Percentiles rank a stretch among this genome's conserved stretches.
Evolutionary conservation across 2,113 vertebrate genomes (phyloP).

Genomic region (Pontoporia blainvillei): DNA sequence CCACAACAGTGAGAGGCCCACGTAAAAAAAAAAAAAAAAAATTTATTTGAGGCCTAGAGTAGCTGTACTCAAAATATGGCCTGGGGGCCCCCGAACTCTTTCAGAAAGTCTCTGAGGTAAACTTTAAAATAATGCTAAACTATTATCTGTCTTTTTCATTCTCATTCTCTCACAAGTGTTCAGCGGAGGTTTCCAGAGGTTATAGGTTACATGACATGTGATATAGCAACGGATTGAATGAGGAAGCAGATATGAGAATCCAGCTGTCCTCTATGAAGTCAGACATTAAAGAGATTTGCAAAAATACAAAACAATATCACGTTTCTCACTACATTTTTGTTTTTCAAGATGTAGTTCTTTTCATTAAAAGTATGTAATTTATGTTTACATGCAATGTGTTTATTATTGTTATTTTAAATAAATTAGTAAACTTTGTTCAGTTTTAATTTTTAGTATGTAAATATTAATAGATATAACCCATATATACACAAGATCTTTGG

Average conservation of each 20-base stretch:
- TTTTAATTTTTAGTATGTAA: neutral
- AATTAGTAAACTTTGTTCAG: neutral
- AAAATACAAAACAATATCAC: neutral
- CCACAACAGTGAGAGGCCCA: too few species aligned
- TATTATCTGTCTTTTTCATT: neutral
- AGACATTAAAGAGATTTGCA: neutral
- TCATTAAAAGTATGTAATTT: neutral
- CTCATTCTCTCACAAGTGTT: neutral
- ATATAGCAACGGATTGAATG: neutral
- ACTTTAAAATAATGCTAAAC: neutral
- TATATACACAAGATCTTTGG: neutral
- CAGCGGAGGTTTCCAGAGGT: neutral
- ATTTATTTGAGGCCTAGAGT: neutral
- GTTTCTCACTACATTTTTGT: neutral
- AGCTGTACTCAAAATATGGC: neutral
- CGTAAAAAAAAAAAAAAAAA: neutral
- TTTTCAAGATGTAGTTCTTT: neutral
- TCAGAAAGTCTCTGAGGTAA: neutral
- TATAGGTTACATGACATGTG: neutral
- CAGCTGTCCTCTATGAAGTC: neutral
- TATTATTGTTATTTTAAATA: neutral
- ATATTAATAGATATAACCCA: neutral
- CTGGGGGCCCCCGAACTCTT: neutral
- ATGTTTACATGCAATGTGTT: neutral
- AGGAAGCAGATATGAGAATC: neutral